Base-by-base conservation (phyloP, 2,113 vertebrate genomes). In the Oryzias melastigma region DNA sequence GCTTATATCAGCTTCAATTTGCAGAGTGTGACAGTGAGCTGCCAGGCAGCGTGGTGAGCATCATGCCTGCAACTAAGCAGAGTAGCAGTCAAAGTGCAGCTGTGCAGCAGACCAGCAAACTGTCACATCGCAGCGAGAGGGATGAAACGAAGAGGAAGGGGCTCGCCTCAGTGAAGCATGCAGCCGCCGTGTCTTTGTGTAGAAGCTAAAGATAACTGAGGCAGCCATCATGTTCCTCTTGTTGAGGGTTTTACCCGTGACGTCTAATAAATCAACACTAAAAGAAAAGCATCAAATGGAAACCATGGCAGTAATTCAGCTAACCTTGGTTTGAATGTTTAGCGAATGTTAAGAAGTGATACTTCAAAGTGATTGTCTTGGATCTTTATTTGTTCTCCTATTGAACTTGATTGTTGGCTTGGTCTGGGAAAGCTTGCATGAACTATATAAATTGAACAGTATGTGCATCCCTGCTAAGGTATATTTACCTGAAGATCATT, bases 91-190 rank as follows among this genome's bases (percentile, higher is more conserved):
- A 72, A 60, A 0, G 48, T 58, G 68, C 64, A 64, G 77, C 46
- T n/a, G 48, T 58, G 68, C 58, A 61, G 65, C 45, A 0, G 47
- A 73, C 62, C 62, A 58, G 66, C 59, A 60, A 65, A 67, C 66
- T 66, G 78, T 67, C 70, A 60, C 70, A 49, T 71, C 66, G 44
- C 68, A 19, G 8, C 29, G 24, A 59, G 66, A 13, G 27, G 44
- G 44, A 66, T 35, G 58, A 51, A 66, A 46, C 66, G 74, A 64
- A 60, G 49, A 67, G 25, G 27, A 14, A 55, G 46, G 51, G 43
- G 29, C 60, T 4, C 29, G 3, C 73, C 65, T 24, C 6, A 12
- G 48, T 58, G 73, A 51, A 53, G 73, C 56, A 7, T 60, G 2
- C 56, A 19, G 35, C 35, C 12, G 35, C 35, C 10, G 8, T 8